Percentiles rank a stretch among this genome's conserved stretches.
Evolutionary conservation across 2,113 vertebrate species (phyloP).

Genomic region (Canis aureus): DNA sequence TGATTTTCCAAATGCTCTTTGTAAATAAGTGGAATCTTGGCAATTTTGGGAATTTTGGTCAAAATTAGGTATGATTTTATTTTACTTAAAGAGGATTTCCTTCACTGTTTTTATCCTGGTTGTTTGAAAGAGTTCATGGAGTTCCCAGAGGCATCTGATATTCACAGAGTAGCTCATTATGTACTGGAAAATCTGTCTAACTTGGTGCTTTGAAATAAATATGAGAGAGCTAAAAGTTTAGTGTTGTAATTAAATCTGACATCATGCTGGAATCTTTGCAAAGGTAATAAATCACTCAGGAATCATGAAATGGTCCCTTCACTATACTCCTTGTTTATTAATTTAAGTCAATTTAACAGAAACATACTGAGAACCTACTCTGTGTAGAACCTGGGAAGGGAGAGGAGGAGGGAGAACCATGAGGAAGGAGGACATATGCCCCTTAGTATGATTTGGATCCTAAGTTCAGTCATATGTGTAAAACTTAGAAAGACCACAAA

Average conservation of each 20-base stretch:
- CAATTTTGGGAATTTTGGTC: neutral
- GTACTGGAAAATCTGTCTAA: slow-evolving; percentile 33
- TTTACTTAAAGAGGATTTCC: slow-evolving; percentile 14
- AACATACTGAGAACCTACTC: neutral
- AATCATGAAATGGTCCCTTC: slow-evolving; percentile 30
- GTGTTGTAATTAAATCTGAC: slow-evolving; percentile 71
- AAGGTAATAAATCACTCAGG: slow-evolving; percentile 65
- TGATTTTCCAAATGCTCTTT: neutral
- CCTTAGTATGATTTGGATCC: neutral
- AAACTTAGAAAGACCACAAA: neutral
- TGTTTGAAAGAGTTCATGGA: neutral
- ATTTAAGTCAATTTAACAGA: slow-evolving; percentile 49
- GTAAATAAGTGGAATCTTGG: slow-evolving; percentile 1
- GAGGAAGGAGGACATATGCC: neutral
- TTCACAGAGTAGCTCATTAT: slow-evolving; percentile 3
- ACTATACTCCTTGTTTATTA: slow-evolving; percentile 28
- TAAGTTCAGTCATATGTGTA: neutral
- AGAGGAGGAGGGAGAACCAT: neutral
- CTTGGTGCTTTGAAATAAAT: slow-evolving; percentile 65
- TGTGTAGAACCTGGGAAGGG: neutral
- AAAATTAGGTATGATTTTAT: neutral
- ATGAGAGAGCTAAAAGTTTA: neutral
- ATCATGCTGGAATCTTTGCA: slow-evolving; percentile 57
- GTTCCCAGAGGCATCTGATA: neutral
- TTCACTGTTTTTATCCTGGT: neutral